Evolutionary conservation across 2,797 vertebrate genomes (phyloP).

Genomic region (Typhlichthys subterraneus): DNA sequence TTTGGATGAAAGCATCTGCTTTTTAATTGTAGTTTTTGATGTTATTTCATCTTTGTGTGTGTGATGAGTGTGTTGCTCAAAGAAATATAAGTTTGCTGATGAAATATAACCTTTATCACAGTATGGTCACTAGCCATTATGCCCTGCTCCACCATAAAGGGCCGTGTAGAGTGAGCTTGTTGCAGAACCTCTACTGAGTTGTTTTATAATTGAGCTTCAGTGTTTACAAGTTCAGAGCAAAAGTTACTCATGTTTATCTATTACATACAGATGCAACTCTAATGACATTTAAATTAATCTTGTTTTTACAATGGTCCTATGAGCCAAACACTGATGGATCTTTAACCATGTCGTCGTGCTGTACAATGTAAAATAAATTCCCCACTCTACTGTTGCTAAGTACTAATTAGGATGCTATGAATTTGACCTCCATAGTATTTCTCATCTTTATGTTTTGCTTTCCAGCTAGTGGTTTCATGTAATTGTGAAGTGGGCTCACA

Average conservation of each 20-base stretch:
- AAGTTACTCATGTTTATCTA: slow-evolving; percentile 37
- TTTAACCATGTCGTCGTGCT: background rate
- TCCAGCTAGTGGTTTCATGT: slow-evolving; percentile 28
- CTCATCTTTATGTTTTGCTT: slow-evolving; percentile 19
- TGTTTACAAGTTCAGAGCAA: slow-evolving; percentile 28
- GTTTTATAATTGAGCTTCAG: slow-evolving; percentile 40
- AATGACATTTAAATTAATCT: slow-evolving; percentile 36
- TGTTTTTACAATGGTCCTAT: slow-evolving; percentile 31
- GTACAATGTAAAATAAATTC: background rate
- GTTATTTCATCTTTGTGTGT: too few species aligned
- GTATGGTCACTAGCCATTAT: too few species aligned
- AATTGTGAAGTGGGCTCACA: slow-evolving; percentile 24
- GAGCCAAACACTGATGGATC: background rate
- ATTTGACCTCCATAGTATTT: slow-evolving; percentile 17
- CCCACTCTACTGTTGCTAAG: too few species aligned
- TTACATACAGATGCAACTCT: slow-evolving; percentile 58
- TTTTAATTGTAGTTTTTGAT: too few species aligned
- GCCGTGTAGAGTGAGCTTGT: too few species aligned
- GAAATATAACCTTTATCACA: too few species aligned
- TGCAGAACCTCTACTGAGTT: slow-evolving; percentile 32
- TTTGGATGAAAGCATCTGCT: too few species aligned
- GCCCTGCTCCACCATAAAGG: too few species aligned
- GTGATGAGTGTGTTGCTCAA: too few species aligned
- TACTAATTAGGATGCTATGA: slow-evolving; percentile 19
- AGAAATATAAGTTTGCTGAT: too few species aligned